Percentiles rank a stretch among this genome's conserved stretches.
Conservation (phyloP, 53 echinoderm and acorn worm species). For the Patiria pectinifera region DNA sequence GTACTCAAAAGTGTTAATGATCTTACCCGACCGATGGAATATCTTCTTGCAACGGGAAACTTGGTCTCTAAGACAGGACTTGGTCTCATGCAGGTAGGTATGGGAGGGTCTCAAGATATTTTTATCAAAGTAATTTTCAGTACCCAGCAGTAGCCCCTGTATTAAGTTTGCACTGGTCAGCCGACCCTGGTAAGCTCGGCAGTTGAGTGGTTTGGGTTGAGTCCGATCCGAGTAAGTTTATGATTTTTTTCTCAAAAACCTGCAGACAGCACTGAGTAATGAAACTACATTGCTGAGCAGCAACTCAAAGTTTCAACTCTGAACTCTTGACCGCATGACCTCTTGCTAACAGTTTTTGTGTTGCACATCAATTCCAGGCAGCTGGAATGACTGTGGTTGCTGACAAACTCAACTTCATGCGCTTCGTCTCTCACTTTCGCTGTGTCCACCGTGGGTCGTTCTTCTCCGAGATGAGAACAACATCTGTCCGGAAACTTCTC, state of each 20-base stretch:
- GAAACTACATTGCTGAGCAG: no score
- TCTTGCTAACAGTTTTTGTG: background rate
- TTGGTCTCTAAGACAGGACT: constrained; percentile 89
- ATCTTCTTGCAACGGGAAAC: constrained; percentile 93
- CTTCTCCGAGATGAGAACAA: constrained; percentile 96
- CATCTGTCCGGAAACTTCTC: constrained; percentile 85
- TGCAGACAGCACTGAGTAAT: no score
- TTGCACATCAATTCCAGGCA: constrained; percentile 56
- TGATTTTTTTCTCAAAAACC: no score
- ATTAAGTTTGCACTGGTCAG: no score
- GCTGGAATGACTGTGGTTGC: constrained; percentile 91
- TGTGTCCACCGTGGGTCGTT: constrained; percentile 92
- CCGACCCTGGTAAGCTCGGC: no score
- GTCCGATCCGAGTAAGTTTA: no score
- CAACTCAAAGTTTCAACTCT: no score
- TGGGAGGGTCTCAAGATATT: background rate
- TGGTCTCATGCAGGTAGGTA: constrained; percentile 91
- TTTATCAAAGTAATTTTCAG: no score
- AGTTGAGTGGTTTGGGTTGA: no score
- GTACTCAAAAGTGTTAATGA: constrained; percentile 43
- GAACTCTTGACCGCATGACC: background rate
- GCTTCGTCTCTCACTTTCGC: constrained; percentile 94
- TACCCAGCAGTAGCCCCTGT: no score
- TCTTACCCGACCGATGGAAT: constrained; percentile 83
- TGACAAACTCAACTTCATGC: constrained; percentile 96